phyloP scores from a whole-genome alignment of 64 coral and sea anemone species.

The Orbicella faveolata region DNA sequence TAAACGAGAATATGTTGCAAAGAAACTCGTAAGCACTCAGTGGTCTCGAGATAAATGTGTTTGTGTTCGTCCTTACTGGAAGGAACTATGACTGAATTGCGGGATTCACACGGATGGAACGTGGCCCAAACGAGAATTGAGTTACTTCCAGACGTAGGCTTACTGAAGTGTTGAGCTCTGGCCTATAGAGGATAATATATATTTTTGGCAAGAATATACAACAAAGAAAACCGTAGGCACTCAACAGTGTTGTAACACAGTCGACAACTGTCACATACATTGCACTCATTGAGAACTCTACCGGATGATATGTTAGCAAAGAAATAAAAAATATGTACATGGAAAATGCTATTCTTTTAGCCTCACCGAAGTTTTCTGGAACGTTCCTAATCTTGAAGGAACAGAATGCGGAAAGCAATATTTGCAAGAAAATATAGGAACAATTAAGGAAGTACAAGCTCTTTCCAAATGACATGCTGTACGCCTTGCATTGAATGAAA shows the following conservation, averaged over 20 bases:
- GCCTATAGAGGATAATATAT: conserved; percentile 24
- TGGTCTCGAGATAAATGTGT: no score
- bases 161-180: conserved; percentile 11
- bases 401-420: conserved; percentile 5
- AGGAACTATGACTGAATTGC: background rate
- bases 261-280: conserved; percentile 43
- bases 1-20: no score
- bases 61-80: background rate
- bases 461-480: background rate
- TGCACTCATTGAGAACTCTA: conserved; percentile 5
- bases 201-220: conserved; percentile 51
- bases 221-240: conserved; percentile 36
- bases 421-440: background rate
- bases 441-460: background rate
- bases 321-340: conserved; percentile 49
- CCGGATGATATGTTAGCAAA: conserved; percentile 25
- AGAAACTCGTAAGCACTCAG: no score
- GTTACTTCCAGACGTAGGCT: background rate
- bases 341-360: conserved; percentile 35
- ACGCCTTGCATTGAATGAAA: background rate
- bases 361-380: conserved; percentile 53
- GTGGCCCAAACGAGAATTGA: background rate
- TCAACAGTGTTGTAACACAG: conserved; percentile 33
- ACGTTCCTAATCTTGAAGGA: conserved; percentile 44
- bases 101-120: background rate